Evolutionary conservation across 2,113 vertebrate genomes (phyloP).

Genomic region (Ranitomeya imitator): DNA sequence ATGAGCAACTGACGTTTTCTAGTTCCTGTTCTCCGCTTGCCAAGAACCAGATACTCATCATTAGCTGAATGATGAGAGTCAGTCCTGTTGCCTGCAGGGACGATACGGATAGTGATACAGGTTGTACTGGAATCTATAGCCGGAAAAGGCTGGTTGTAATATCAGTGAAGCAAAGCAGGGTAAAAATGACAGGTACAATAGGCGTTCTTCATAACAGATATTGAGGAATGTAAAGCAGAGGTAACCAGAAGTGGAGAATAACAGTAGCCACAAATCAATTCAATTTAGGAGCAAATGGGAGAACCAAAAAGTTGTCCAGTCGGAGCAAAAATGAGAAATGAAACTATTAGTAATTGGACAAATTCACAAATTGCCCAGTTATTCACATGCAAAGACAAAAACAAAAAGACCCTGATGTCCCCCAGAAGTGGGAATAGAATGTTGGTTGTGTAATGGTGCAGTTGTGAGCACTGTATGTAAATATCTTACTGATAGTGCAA

Average conservation of each 20-base stretch:
- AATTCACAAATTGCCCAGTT: not conserved
- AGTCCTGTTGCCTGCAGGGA: not conserved
- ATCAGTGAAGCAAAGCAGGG: not conserved
- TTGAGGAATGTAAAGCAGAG: not conserved
- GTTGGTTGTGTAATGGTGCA: too few relatives aligned
- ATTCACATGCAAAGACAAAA: not conserved
- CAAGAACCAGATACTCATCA: not conserved
- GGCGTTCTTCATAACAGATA: not conserved
- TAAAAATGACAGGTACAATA: not conserved
- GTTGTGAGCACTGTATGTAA: too few relatives aligned
- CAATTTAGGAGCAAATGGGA: not conserved
- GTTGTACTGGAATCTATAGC: slow-evolving; percentile 35
- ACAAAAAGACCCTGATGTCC: too few relatives aligned
- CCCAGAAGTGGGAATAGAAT: too few relatives aligned
- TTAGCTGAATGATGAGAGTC: not conserved
- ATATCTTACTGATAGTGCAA: too few relatives aligned
- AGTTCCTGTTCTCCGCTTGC: not conserved
- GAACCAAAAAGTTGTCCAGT: not conserved
- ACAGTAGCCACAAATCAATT: not conserved
- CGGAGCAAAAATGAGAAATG: not conserved
- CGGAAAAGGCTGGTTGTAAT: slow-evolving; percentile 22
- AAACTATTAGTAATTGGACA: not conserved
- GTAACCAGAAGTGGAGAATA: too few relatives aligned
- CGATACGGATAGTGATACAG: not conserved
- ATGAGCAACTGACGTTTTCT: not conserved